Base-by-base conservation (phyloP, 2,888 invertebrate genomes). In the Stenotaenia linearis region DNA sequence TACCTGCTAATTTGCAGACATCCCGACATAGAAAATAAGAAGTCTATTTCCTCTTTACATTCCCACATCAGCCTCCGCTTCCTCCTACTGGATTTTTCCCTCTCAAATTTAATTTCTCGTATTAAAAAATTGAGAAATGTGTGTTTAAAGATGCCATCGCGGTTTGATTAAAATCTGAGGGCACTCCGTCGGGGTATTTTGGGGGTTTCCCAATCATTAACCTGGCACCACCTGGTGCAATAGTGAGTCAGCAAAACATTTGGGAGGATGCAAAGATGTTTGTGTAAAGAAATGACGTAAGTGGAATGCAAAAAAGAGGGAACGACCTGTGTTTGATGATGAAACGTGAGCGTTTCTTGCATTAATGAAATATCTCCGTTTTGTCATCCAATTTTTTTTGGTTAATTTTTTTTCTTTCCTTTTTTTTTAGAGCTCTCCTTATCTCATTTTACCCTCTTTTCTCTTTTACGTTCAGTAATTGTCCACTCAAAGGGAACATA, bases 401-500 rank as follows among this genome's bases (percentile, higher is more conserved):
- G 10, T n/a, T 45, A 6, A 2, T 25, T 28, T 25, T 10, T 61
- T 61, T 61, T 6, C 25, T 69, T 28, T 69, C 25, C 25, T 69
- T 69, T 12, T 23, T 28, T 23, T 61, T 61, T 61, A 12, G 15
- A 61, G n/a, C 9, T 23, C n/a, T n/a, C 6, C 25, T 28, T 69
- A 28, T 69, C 28, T 50, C 69, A 69, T 69, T 69, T 69, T 69
- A 69, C 28, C 69, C 69, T 28, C 69, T 75, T 75, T 37, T 75
- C 35, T 75, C 21, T 32, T 75, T 37, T 75, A 75, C 75, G 35
- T 75, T 37, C 37, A 37, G 75, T 75, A 37, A 75, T 75, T 75
- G 75, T 75, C 75, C 75, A 75, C 75, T 75, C 75, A 32, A 75
- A 37, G 35, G 35, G 75, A 32, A 75, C 75, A 75, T 75, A 75